Percentiles rank a stretch among this genome's conserved stretches.
Conservation (phyloP, 2,888 invertebrate species). For the Cryptus viduatorius region DNA sequence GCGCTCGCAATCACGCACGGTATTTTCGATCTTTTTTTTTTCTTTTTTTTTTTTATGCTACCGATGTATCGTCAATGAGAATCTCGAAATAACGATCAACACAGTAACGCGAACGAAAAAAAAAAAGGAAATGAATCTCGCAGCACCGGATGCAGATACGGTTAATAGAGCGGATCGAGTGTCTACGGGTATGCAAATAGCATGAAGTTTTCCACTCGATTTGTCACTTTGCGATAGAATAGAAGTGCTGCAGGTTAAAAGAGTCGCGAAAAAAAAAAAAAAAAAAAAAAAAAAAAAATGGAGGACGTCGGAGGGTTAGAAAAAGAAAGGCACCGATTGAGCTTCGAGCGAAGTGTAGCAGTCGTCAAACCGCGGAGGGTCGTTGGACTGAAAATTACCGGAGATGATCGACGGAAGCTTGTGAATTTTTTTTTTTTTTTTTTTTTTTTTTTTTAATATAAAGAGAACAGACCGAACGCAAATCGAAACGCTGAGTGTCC, state of each 20-base stretch:
- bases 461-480: conserved; percentile 39
- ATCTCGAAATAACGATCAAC: neutral
- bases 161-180: conserved; percentile 82
- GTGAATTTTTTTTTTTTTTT: neutral
- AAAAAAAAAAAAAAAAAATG: neutral
- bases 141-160: conserved; percentile 66
- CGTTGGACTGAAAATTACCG: conserved; percentile 4
- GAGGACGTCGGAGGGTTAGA: neutral
- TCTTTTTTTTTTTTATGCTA: neutral
- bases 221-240: conserved; percentile 65
- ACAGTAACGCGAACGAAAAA: neutral
- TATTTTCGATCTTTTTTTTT: neutral
- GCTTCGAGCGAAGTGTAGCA: neutral
- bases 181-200: conserved; percentile 76
- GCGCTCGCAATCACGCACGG: neutral
- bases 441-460: conserved; percentile 8
- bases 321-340: neutral
- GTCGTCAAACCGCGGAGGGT: neutral
- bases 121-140: neutral
- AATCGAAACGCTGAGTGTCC: conserved; percentile 30
- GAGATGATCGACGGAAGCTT: conserved; percentile 2
- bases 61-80: conserved; percentile 1
- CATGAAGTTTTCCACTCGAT: conserved; percentile 33
- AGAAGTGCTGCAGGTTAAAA: conserved; percentile 65
- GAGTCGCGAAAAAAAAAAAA: neutral